Evolutionary conservation across 2,113 vertebrate genomes (phyloP).

Genomic region (Apteryx mantelli): DNA sequence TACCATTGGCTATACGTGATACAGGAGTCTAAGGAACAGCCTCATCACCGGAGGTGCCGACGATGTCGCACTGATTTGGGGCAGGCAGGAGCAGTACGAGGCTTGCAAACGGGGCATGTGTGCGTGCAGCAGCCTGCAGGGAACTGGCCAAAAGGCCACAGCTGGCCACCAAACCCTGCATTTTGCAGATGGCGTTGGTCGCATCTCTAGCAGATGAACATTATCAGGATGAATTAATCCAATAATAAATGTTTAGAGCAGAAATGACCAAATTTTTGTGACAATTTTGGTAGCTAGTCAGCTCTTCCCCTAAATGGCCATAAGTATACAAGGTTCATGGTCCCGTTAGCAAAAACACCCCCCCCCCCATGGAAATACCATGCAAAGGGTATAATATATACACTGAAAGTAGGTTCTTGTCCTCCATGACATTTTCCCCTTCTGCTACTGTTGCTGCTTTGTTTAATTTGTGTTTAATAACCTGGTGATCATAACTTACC

Average conservation of each 20-base stretch:
- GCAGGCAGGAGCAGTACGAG: accelerated
- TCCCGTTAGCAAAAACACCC: neutral
- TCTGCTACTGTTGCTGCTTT: neutral
- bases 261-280: neutral
- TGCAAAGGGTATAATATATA: neutral
- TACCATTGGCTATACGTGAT: neutral
- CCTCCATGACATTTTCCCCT: neutral
- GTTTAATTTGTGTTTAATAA: neutral
- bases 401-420: neutral
- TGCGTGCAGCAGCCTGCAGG: neutral
- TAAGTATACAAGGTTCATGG: neutral
- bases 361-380: neutral
- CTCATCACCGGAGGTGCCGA: neutral
- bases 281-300: neutral
- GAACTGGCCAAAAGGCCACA: neutral
- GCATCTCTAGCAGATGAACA: accelerated
- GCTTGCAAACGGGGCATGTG: accelerated
- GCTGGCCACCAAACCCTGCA: no score
- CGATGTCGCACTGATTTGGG: neutral
- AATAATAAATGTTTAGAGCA: neutral
- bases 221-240: neutral
- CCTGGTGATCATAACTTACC: neutral
- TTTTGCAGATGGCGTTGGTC: neutral
- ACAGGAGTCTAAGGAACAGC: neutral
- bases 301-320: neutral